Conservation (phyloP, 2,113 vertebrate species). For the Bungarus multicinctus region DNA sequence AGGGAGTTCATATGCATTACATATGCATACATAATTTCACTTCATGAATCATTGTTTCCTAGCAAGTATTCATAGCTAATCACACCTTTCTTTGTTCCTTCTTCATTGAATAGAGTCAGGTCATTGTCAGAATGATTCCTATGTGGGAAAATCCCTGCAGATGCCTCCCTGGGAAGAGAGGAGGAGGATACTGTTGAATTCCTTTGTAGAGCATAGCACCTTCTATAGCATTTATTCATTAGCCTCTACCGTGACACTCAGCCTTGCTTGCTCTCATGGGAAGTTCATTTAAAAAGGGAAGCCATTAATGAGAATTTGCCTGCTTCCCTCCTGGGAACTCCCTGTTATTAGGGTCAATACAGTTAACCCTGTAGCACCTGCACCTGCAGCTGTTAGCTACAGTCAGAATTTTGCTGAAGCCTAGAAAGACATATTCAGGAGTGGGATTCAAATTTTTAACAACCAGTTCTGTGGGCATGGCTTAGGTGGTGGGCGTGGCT, state of each 20-base stretch:
- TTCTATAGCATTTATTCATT: constrained; percentile 16
- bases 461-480: too few species aligned
- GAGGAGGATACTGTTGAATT: neutral
- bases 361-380: neutral
- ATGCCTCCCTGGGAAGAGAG: accelerated
- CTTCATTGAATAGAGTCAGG: neutral
- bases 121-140: constrained; percentile 12
- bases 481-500: too few species aligned
- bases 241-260: neutral
- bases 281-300: constrained; percentile 27
- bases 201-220: neutral
- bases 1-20: too few species aligned
- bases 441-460: too few species aligned
- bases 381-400: neutral
- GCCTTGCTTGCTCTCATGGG: neutral
- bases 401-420: neutral
- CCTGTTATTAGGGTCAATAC: accelerated
- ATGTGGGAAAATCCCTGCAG: constrained; percentile 3
- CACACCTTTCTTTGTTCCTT: neutral
- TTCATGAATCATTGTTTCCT: neutral
- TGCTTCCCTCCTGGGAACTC: constrained; percentile 9
- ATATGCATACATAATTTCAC: neutral
- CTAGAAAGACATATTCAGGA: neutral
- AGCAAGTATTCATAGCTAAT: neutral
- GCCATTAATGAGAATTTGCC: constrained; percentile 10